Percentiles rank a stretch among this genome's conserved stretches.
These are phyloP conservation scores for Dyspetes luteomarginatus DNA, from an alignment of 2,888 invertebrate species.

Conservation along the genomic window DNA sequence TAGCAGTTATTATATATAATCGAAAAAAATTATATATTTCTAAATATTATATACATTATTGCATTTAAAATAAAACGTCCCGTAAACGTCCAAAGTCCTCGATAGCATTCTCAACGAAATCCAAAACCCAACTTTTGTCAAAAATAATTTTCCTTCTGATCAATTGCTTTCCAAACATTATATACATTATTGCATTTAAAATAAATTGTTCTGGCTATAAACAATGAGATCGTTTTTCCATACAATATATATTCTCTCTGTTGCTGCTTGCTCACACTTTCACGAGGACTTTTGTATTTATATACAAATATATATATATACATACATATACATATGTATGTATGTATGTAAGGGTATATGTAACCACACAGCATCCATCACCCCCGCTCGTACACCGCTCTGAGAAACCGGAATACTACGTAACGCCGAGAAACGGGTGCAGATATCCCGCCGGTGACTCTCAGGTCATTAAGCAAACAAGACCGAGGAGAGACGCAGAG, in stretches of 20 bases:
- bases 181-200: no score
- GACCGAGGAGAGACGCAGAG: constrained; percentile 14
- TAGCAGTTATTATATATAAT: no score
- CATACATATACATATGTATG: not conserved
- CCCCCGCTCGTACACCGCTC: constrained; percentile 23
- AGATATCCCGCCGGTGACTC: constrained; percentile 59
- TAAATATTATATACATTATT: no score
- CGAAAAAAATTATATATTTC: no score
- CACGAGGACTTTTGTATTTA: not conserved
- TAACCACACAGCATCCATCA: constrained; percentile 15
- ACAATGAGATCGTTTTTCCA: not conserved
- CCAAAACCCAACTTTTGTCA: no score
- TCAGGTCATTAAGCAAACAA: constrained; percentile 51
- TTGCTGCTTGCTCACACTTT: constrained; percentile 34
- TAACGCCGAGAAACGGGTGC: constrained; percentile 60
- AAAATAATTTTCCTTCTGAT: no score
- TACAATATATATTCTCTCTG: not conserved
- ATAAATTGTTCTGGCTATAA: no score
- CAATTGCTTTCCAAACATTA: no score
- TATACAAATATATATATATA: not conserved
- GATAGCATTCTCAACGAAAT: no score
- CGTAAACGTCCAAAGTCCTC: no score
- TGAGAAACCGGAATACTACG: constrained; percentile 57
- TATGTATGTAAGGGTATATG: not conserved
- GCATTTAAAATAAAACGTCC: no score